Conservation (phyloP, 2,888 invertebrate species). For the Dicranocentrus wangi region DNA sequence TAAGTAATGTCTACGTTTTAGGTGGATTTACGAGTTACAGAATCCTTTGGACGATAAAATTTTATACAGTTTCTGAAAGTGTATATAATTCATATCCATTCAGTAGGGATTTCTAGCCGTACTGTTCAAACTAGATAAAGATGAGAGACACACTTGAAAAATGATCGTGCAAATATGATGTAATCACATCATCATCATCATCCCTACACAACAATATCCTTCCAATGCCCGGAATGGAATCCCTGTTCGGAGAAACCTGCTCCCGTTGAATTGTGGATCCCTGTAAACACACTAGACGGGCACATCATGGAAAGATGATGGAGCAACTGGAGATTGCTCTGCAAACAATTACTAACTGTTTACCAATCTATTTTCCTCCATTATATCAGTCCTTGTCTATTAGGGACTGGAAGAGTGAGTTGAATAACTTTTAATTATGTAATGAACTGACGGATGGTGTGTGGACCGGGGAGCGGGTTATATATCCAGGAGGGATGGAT, state of each 20-base stretch:
- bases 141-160: constrained; percentile 28
- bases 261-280: too few species aligned
- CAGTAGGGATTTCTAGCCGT: too few species aligned
- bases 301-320: constrained; percentile 4
- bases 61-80: too few species aligned
- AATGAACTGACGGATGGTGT: constrained; percentile 46
- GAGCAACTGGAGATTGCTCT: constrained; percentile 61
- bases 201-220: constrained; percentile 22
- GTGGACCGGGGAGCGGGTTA: background rate
- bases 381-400: constrained; percentile 41
- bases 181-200: constrained; percentile 52
- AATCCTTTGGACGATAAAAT: too few species aligned
- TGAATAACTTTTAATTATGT: constrained; percentile 64
- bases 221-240: too few species aligned
- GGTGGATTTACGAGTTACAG: too few species aligned
- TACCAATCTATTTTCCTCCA: constrained; percentile 61
- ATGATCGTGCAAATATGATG: constrained; percentile 52
- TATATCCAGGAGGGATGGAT: too few species aligned
- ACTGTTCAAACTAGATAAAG: constrained; percentile 63
- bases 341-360: constrained; percentile 64
- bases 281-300: too few species aligned
- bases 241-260: too few species aligned
- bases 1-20: too few species aligned
- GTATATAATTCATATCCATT: too few species aligned
- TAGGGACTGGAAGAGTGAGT: constrained; percentile 14